phyloP scores from a whole-genome alignment of 2,797 vertebrate species.

The Notoglanidium macrostoma region DNA sequence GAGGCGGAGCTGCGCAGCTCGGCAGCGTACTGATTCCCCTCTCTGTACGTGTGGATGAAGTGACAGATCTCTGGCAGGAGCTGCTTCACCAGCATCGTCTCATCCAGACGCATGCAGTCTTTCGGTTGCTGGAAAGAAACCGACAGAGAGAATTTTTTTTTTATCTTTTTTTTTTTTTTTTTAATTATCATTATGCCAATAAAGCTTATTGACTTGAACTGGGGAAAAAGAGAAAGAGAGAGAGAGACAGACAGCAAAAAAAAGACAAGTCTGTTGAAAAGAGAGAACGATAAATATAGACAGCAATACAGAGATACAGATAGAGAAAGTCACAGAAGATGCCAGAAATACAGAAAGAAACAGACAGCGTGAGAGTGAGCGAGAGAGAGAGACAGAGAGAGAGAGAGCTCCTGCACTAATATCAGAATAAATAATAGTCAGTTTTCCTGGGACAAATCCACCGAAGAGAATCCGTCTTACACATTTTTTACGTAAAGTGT shows the following conservation, averaged over 20 bases:
- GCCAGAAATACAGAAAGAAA: not conserved
- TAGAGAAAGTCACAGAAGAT: not conserved
- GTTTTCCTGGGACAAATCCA: not conserved
- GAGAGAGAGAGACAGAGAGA: not conserved
- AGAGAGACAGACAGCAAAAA: too few relatives aligned
- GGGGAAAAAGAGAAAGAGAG: too few relatives aligned
- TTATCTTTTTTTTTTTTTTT: too few relatives aligned
- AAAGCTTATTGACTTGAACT: too few relatives aligned
- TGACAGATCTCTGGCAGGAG: slow-evolving; percentile 98
- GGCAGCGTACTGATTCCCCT: slow-evolving; percentile 91
- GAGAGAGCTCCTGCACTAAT: not conserved
- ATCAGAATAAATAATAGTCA: not conserved
- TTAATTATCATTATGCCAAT: too few relatives aligned
- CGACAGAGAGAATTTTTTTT: not conserved
- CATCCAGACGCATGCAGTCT: slow-evolving; percentile 94
- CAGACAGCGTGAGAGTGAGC: too few relatives aligned
- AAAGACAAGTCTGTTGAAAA: too few relatives aligned
- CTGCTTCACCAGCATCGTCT: slow-evolving; percentile 98
- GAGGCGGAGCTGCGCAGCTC: slow-evolving; percentile 93
- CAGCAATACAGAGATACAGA: not conserved
- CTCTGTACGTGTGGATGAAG: slow-evolving; percentile 95
- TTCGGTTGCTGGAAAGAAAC: slow-evolving; percentile 85
- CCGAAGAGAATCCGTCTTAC: not conserved
- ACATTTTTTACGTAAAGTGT: not conserved
- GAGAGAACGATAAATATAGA: not conserved